Conservation (phyloP, 2,113 vertebrate genomes). For the Malurus alboscapulatus region DNA sequence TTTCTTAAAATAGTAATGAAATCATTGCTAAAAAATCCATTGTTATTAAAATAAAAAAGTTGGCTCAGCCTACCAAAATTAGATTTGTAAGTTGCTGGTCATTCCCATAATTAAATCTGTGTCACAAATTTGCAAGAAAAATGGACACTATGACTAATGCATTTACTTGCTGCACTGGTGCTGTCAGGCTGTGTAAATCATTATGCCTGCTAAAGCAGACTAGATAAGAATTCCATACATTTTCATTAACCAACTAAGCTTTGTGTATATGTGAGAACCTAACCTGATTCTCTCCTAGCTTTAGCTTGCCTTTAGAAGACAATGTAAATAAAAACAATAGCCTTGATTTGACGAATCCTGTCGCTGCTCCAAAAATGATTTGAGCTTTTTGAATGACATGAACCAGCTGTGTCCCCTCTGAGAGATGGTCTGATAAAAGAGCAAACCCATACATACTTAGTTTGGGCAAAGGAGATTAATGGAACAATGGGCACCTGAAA, state of each 20-base stretch:
- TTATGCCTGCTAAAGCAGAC: slow-evolving; percentile 65
- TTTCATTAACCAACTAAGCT: slow-evolving; percentile 66
- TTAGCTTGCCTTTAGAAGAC: not conserved
- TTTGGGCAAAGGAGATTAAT: not conserved
- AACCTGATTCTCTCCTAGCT: not conserved
- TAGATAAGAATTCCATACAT: slow-evolving; percentile 73
- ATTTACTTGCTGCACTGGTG: slow-evolving; percentile 76
- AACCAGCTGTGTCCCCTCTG: not conserved
- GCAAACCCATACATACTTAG: not conserved
- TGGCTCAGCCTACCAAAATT: slow-evolving; percentile 80
- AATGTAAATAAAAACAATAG: not conserved
- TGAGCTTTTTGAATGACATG: not conserved
- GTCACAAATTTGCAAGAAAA: slow-evolving; percentile 85
- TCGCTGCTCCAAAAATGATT: not conserved
- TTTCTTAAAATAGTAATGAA: slow-evolving; percentile 83
- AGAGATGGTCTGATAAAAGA: not conserved
- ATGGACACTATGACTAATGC: slow-evolving; percentile 83
- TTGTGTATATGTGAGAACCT: not conserved
- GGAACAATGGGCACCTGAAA: not conserved
- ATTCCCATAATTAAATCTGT: slow-evolving; percentile 85
- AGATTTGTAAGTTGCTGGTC: slow-evolving; percentile 85
- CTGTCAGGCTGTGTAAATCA: slow-evolving; percentile 77
- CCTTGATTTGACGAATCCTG: not conserved
- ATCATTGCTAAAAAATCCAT: slow-evolving; percentile 81
- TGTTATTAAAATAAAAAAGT: slow-evolving; percentile 81